A percentile compares a stretch with the other conserved stretches of the same genome.
Evolutionary conservation across 1,140 invertebrate genomes (phyloP).

Genomic region (Diorhabda sublineata): DNA sequence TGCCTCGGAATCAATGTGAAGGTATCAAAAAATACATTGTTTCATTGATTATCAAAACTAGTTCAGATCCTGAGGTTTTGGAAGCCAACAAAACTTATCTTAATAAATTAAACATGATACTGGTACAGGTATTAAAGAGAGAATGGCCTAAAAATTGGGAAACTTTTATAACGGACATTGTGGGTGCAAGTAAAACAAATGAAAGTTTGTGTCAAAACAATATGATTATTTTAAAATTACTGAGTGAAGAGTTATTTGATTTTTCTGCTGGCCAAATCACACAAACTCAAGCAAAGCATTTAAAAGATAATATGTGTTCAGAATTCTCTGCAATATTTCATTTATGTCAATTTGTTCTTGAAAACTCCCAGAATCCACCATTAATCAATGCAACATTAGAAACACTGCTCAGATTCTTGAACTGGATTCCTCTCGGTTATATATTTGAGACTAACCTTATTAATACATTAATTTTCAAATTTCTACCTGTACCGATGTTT

Average conservation of each 20-base stretch:
- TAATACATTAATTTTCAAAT: slow-evolving; percentile 92
- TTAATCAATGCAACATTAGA: slow-evolving; percentile 92
- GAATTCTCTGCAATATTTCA: slow-evolving; percentile 98
- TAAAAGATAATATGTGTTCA: slow-evolving; percentile 99
- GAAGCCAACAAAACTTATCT: slow-evolving; percentile 95
- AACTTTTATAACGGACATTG: slow-evolving; percentile 97
- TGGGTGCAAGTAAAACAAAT: slow-evolving; percentile 97
- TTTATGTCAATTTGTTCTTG: slow-evolving; percentile 96
- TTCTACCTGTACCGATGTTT: slow-evolving; percentile 96
- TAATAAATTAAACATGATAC: slow-evolving; percentile 98
- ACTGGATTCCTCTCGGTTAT: slow-evolving; percentile 99
- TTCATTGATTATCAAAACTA: slow-evolving; percentile 96
- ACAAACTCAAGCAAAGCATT: slow-evolving; percentile 97
- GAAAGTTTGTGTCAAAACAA: slow-evolving; percentile 99
- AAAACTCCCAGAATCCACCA: slow-evolving; percentile 94
- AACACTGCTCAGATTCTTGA: slow-evolving; percentile 93
- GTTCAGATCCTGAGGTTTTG: slow-evolving; percentile 83
- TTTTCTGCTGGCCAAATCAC: slow-evolving; percentile 97
- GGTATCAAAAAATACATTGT: slow-evolving; percentile 99
- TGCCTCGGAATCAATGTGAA: slow-evolving; percentile 97
- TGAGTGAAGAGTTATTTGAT: slow-evolving; percentile 99
- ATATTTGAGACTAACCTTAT: slow-evolving; percentile 99
- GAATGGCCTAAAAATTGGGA: slow-evolving; percentile 99
- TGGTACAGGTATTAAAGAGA: slow-evolving; percentile 96
- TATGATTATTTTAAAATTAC: slow-evolving; percentile 95